A percentile compares a stretch with the other conserved stretches of the same genome.
Evolutionary conservation across 2,113 vertebrate genomes (phyloP).

Genomic region (Clarias gariepinus): DNA sequence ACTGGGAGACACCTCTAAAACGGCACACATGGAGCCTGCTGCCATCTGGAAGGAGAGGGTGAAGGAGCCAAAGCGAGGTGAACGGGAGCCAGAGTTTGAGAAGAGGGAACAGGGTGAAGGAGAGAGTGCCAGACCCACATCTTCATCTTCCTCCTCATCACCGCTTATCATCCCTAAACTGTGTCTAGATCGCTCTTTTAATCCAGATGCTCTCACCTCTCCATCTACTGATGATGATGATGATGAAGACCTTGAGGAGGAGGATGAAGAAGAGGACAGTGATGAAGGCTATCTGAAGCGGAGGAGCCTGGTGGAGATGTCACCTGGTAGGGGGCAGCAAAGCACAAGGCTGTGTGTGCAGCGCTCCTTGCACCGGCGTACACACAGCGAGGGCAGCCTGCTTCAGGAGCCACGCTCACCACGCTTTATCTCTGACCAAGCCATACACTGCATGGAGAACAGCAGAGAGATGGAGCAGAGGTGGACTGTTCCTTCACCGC

Average conservation of each 20-base stretch:
- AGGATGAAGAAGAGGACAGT: conserved; percentile 66
- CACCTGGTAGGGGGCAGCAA: conserved; percentile 58
- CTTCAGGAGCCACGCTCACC: conserved; percentile 79
- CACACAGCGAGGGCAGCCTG: conserved; percentile 89
- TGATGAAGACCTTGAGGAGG: conserved; percentile 62
- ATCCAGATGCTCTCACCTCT: conserved; percentile 47
- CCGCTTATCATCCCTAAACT: conserved; percentile 75
- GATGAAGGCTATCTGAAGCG: conserved; percentile 75
- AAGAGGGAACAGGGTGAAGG: conserved; percentile 68
- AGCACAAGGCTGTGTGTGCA: conserved; percentile 70
- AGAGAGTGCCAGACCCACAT: conserved; percentile 55
- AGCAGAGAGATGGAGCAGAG: not conserved
- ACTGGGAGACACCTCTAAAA: conserved; percentile 38
- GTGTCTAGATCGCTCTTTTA: conserved; percentile 76
- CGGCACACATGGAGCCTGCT: conserved; percentile 32
- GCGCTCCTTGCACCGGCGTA: conserved; percentile 79
- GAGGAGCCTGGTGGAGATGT: conserved; percentile 74
- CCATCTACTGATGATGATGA: conserved; percentile 55
- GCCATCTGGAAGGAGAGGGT: conserved; percentile 58
- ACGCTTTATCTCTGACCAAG: conserved; percentile 87
- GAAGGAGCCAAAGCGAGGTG: conserved; percentile 22
- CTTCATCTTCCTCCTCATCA: conserved; percentile 50
- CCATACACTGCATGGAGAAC: conserved; percentile 74
- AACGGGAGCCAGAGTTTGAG: conserved; percentile 46
- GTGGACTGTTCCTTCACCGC: conserved; percentile 77